Base-by-base conservation (phyloP, 1,140 invertebrate species). In the Whitmania pigra region DNA sequence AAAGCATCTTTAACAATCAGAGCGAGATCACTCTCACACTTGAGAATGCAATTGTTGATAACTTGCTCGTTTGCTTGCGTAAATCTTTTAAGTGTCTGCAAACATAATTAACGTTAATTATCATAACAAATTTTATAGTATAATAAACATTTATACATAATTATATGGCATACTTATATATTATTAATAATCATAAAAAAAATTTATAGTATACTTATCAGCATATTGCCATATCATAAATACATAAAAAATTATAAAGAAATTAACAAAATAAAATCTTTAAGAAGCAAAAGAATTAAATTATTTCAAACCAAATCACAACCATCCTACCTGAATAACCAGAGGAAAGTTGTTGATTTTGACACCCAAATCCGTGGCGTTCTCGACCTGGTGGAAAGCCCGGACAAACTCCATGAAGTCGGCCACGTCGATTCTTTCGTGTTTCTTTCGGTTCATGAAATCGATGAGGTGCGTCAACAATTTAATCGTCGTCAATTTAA, bases 331-430 rank as follows among this genome's bases (percentile, higher is more conserved):
- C 71, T 76, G 76, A 54, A 77, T 73, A n/a, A 76, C 77, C 49
- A 82, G 69, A 20, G 78, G 76, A n/a, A 82, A 73, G 71, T 79
- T 81, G 36, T 77, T 74, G 6, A 82, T 77, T 53, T 79, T 74
- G 15, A 81, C 76, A 25, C 80, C 80, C n/a, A 82, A 76, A 17
- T 77, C 74, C 71, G 76, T 79, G 2, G 77, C 77, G 73, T 76
- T 74, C 17, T 76, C 73, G 18, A 77, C 77, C 13, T 74, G 54
- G 68, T 77, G 77, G 29, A 72, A 68, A 25, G 78, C 75, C 49
- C 77, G 75, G 25, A 82, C 69, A 68, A 78, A 80, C 15, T 74
- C 72, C 78, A 82, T 77, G 63, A 81, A 78, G 0, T 78, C 76
- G 43, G 78, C 75, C 69, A 82, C 66, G 17, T 77, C 75, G n/a